These are phyloP conservation scores for Omphaloscelis lunosa DNA, from an alignment of 2,888 invertebrate genomes.

Conservation along the genomic window DNA sequence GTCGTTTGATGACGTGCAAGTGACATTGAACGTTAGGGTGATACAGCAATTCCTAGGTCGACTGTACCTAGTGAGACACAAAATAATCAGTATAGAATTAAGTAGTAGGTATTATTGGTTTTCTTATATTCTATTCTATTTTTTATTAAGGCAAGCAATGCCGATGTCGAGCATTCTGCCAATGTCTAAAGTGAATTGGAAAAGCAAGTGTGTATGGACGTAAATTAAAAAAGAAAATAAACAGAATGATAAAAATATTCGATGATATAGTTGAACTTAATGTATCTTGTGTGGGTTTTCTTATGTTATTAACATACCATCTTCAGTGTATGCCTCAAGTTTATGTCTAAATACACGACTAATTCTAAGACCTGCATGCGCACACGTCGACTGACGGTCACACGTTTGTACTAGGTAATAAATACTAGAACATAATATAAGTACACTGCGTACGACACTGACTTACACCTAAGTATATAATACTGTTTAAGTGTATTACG, in stretches of 20 bases:
- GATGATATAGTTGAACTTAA: too few relatives aligned
- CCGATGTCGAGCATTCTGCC: too few relatives aligned
- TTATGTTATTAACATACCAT: neutral
- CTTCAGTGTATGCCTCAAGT: constrained; percentile 31
- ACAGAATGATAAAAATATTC: too few relatives aligned
- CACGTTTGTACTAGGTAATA: constrained; percentile 53
- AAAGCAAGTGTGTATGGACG: too few relatives aligned
- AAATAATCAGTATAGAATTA: neutral
- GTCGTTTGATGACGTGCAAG: neutral
- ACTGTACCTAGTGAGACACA: neutral
- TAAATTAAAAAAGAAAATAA: too few relatives aligned
- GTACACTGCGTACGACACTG: constrained; percentile 50
- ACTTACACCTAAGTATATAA: constrained; percentile 63
- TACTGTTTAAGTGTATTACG: constrained; percentile 58
- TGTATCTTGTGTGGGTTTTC: neutral
- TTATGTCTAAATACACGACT: constrained; percentile 30
- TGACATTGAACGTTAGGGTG: neutral
- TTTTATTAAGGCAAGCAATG: too few relatives aligned
- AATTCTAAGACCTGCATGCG: constrained; percentile 35
- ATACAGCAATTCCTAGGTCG: neutral
- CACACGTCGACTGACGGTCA: constrained; percentile 17
- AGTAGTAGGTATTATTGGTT: neutral
- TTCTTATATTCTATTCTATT: neutral
- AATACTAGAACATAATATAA: constrained; percentile 57
- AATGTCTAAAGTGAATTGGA: too few relatives aligned